These are phyloP conservation scores for Aradus depressus DNA, from an alignment of 2,888 invertebrate species.

Conservation along the genomic window DNA sequence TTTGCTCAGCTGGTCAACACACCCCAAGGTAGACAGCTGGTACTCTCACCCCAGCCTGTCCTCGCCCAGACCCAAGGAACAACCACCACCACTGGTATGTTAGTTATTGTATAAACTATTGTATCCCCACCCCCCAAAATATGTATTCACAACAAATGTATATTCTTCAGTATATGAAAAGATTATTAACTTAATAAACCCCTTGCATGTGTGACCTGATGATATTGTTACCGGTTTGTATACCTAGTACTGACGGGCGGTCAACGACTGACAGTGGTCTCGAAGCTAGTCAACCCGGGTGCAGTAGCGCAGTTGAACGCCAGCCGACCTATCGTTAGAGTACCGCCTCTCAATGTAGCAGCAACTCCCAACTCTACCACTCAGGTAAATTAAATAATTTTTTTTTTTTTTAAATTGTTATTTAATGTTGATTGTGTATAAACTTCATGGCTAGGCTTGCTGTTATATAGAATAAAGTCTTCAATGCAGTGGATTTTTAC, in stretches of 20 bases:
- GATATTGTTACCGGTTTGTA: conserved; percentile 17
- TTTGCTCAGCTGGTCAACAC: conserved; percentile 59
- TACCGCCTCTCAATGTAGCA: conserved; percentile 37
- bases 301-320: conserved; percentile 18
- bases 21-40: conserved; percentile 55
- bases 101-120: too few relatives aligned
- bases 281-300: conserved; percentile 25
- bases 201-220: too few relatives aligned
- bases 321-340: conserved; percentile 31
- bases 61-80: conserved; percentile 20
- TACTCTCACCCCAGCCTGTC: conserved; percentile 43
- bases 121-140: too few relatives aligned
- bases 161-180: too few relatives aligned
- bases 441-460: neutral
- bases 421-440: neutral
- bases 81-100: too few relatives aligned
- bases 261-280: conserved; percentile 46
- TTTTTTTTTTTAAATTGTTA: neutral
- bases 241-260: conserved; percentile 43
- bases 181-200: too few relatives aligned
- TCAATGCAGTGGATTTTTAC: neutral
- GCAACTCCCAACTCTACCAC: too few relatives aligned
- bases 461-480: neutral
- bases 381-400: too few relatives aligned
- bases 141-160: too few relatives aligned